Evolutionary conservation across 2,113 vertebrate species (phyloP), one percentile per base, ranked within the genome.

Genomic region (Oryzias javanicus): DNA sequence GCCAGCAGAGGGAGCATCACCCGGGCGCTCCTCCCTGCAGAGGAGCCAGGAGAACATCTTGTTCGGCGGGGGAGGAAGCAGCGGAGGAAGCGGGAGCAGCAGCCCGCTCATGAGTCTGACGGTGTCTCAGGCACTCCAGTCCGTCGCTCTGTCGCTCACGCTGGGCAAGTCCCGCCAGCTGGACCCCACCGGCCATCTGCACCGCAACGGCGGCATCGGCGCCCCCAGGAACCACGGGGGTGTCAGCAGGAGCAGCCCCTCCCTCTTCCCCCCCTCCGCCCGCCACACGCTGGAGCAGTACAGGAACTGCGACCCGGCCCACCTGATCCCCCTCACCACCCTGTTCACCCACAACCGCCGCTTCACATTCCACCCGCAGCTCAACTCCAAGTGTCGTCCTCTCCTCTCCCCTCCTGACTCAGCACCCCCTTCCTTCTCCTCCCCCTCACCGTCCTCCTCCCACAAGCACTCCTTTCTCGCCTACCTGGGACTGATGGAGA

Each of bases 381-480:
- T 79, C 80, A 82, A 64, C 82, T 81, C 83, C 74, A 84, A 78
- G 73, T 68, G 70, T 70, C 77, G 66, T 61, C 79, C 94, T 81
- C 92, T 92, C 90, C 64, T 76, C 70, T 72, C 70, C 86, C 90
- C 92, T 66, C 79, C 77, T 72, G 56, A 58, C 67, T 64, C 78
- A 0, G 52, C 47, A 18, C 74, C 84, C 27, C 75, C 80, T 90
- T 87, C 79, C 35, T 60, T 63, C 70, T 86, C 92, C 74, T 83
- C 90, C 80, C 82, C 86, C 86, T 64, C 93, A 78, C 90, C 94
- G 88, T 82, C 90, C 62, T 82, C 90, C 62, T 95, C 96, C 50
- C 94, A 94, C 68, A 99, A 99, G 92, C 96, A 96, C 96, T 98
- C 95, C 93, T 99, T 99, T 91, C 91, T 99, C 47, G 95, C 96